Evolutionary conservation across 2,888 invertebrate genomes (phyloP), one percentile per base, ranked within the genome.

Genomic region (Tetragnatha montana): DNA sequence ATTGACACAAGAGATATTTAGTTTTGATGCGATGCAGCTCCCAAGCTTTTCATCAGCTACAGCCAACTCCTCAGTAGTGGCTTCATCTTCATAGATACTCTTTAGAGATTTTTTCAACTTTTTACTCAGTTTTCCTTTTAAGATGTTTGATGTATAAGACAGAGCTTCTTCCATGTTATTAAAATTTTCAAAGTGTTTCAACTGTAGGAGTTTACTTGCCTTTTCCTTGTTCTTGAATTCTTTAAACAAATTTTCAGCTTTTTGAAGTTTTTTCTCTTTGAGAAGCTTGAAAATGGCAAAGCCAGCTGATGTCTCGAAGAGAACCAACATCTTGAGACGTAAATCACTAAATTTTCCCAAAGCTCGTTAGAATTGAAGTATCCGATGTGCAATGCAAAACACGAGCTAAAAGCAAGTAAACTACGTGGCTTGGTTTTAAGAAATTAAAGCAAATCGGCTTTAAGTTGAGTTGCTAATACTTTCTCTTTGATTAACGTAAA

Each of bases 11-110:
- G 96, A 96, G 70, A 99, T 94, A 88, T 96, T 96, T 91, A 98
- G 95, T 93, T 99, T 99, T 80, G 98, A 98, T 94, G 98, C 98
- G 90, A 99, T 99, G 35, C 97, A 96, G 93, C 95, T 97, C 21
- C 99, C 99, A 3, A 99, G 94, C 93, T 99, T 99, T 0, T 98
- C 96, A 94, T 99, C 99, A 0, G 98, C 98, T 0, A 99, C 98
- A 22, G 98, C 95, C 50, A 99, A 94, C 92, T 98, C 96, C 92
- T 98, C 97, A 91, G 97, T 97, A 91, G 97, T 97, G 0, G 97
- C 94, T 84, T 97, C 97, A 91, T 96, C 95, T 17, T 95, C 95
- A 1, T 97, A 95, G 91, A 97, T 94, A 93, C 97, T 98, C 93
- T 98, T 98, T 68, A 99, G 94, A 0, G 97, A 95, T 93, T 98